phyloP scores from a whole-genome alignment of 1,140 invertebrate species.

The Coenobita brevimanus region DNA sequence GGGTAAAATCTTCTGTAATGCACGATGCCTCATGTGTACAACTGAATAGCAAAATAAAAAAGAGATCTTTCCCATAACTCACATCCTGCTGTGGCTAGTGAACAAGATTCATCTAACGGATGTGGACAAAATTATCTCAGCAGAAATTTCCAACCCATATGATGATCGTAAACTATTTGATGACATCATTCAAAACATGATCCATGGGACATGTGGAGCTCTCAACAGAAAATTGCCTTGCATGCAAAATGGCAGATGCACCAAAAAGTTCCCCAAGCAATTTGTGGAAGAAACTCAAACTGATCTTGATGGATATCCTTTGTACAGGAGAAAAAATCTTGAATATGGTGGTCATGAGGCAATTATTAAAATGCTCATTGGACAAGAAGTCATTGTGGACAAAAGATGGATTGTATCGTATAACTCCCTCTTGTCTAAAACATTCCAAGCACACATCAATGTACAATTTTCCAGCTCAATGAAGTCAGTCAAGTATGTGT shows the following conservation, averaged over 20 bases:
- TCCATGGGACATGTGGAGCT: background rate
- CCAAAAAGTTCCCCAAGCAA: background rate
- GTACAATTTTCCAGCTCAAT: background rate
- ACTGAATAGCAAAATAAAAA: background rate
- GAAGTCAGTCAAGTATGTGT: background rate
- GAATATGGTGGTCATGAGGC: background rate
- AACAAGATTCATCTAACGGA: background rate
- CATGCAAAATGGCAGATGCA: background rate
- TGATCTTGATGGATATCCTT: background rate
- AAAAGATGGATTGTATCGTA: background rate
- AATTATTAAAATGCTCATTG: background rate
- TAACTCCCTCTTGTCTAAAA: background rate
- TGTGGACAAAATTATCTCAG: background rate
- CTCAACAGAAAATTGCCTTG: slow-evolving; percentile 1
- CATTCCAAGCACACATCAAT: slow-evolving; percentile 1
- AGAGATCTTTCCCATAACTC: background rate
- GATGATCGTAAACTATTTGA: background rate
- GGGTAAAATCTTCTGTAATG: background rate
- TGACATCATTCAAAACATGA: background rate
- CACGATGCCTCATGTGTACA: background rate
- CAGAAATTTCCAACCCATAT: background rate
- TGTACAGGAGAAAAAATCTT: background rate
- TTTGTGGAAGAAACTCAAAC: background rate
- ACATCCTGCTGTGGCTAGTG: background rate
- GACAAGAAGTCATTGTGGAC: background rate